Conservation (phyloP, 1,140 invertebrate species). For the Plodia interpunctella region DNA sequence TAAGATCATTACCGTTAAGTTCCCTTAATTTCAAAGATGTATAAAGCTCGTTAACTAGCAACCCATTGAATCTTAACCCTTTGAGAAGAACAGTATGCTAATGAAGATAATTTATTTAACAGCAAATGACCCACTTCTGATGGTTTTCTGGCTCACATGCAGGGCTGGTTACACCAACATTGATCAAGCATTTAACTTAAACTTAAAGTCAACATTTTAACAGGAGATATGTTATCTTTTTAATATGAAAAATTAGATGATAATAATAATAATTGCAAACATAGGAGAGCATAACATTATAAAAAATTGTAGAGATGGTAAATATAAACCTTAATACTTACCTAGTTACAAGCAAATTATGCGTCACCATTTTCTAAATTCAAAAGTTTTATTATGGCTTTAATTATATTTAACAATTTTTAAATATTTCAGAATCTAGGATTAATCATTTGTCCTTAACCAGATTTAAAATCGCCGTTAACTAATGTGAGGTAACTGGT, state of each 20-base stretch:
- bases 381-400: too few relatives aligned
- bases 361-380: too few relatives aligned
- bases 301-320: too few relatives aligned
- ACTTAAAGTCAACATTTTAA: too few relatives aligned
- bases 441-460: background rate
- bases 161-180: slow-evolving; percentile 12
- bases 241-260: too few relatives aligned
- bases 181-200: background rate
- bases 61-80: slow-evolving; percentile 21
- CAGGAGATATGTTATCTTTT: too few relatives aligned
- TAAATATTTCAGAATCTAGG: too few relatives aligned
- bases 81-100: slow-evolving; percentile 55
- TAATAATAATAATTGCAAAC: too few relatives aligned
- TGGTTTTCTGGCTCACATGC: background rate
- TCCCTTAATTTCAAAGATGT: slow-evolving; percentile 18
- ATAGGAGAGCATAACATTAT: too few relatives aligned
- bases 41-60: background rate
- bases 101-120: slow-evolving; percentile 50
- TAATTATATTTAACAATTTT: too few relatives aligned
- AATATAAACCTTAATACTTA: too few relatives aligned
- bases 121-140: slow-evolving; percentile 56
- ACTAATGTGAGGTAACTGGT: slow-evolving; percentile 18
- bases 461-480: background rate
- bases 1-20: slow-evolving; percentile 26
- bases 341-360: too few relatives aligned